Base-by-base conservation (phyloP, 2,113 vertebrate species). In the Indicator indicator region DNA sequence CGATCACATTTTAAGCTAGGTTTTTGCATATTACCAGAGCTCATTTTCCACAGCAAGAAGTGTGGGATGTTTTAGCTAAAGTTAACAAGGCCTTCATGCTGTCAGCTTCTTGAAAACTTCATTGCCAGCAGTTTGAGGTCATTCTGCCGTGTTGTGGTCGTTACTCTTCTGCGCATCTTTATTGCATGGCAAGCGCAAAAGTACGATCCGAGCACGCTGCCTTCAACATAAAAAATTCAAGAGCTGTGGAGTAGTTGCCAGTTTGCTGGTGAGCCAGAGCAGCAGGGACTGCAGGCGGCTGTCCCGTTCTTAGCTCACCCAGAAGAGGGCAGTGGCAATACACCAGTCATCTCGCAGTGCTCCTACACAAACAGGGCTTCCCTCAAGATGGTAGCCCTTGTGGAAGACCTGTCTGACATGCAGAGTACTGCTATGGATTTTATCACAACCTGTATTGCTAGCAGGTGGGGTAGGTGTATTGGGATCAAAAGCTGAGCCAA, bases 321-420 rank as follows among this genome's bases (percentile, higher is more conserved):
- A 77, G 94, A 52, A 91, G 91, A 93, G 88, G 88, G 91, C 88
- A 91, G 74, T 70, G 88, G n/a, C 71, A 60, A 54, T 73, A 52
- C 84, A 74, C 28, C 42, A 8, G 62, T 52, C 28, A 7, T 14
- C 40, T 59, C 27, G 1, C 1, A 8, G 11, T 23, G 3, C 19
- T 36, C 18, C 27, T 9, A 9, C 17, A 20, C 2, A 18, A 50
- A 62, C 15, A 40, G 42, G 32, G 2, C 70, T 91, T 78, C 42
- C 30, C 75, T 59, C 67, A 88, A 64, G 46, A 55, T 83, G 80
- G 77, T 12, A 67, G 87, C 55, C 26, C 69, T 33, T 33, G 36
- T 11, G 52, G 30, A n/a, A 76, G 70, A 48, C 28, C 48, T 42
- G 16, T 46, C 28, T 27, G 14, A 82, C 78, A 48, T 27, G 17